phyloP scores from a whole-genome alignment of 2,888 invertebrate genomes.

The Drosophila mettleri region DNA sequence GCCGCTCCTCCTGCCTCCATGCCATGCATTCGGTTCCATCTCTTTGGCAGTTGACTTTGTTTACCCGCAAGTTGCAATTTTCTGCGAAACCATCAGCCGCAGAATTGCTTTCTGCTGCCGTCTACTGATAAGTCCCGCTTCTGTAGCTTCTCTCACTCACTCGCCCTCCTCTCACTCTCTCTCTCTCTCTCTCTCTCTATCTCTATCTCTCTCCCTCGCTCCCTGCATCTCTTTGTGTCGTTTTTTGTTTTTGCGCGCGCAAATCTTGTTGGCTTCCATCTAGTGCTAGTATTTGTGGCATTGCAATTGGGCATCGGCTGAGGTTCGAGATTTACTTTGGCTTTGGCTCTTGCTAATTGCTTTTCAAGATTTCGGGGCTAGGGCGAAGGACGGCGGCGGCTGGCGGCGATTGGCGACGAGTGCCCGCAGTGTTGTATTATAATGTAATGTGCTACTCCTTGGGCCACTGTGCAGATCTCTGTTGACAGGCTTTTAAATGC shows the following conservation, averaged over 20 bases:
- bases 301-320: constrained; percentile 64
- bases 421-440: constrained; percentile 14
- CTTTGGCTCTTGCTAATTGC: constrained; percentile 65
- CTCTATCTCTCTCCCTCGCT: neutral
- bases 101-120: constrained; percentile 70
- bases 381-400: constrained; percentile 38
- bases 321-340: constrained; percentile 50
- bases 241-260: neutral
- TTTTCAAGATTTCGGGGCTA: constrained; percentile 71
- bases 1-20: constrained; percentile 8
- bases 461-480: constrained; percentile 22
- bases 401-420: neutral
- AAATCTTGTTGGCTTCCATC: constrained; percentile 26
- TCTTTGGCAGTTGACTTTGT: constrained; percentile 67
- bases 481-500: constrained; percentile 73
- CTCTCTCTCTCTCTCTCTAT: neutral
- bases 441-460: constrained; percentile 36
- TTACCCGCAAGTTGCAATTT: constrained; percentile 80
- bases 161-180: neutral
- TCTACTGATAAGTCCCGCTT: constrained; percentile 76
- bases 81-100: constrained; percentile 75
- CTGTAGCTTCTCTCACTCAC: constrained; percentile 27
- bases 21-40: constrained; percentile 1
- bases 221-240: neutral
- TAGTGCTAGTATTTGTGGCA: constrained; percentile 37